These are phyloP conservation scores for Monoplex corrugatus DNA, from an alignment of 2,888 invertebrate genomes.

Conservation along the genomic window DNA sequence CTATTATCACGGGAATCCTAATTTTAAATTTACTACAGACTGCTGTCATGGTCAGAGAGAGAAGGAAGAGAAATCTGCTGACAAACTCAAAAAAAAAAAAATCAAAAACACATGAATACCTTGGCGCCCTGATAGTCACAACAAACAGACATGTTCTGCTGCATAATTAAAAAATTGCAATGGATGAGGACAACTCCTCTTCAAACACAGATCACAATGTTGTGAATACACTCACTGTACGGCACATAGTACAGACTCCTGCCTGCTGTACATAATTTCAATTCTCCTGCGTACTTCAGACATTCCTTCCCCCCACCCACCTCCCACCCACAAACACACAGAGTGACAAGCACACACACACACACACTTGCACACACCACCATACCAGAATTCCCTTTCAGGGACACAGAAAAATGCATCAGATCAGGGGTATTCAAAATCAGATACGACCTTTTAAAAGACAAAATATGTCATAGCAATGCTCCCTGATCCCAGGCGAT, in stretches of 20 bases:
- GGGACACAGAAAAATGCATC: too few species aligned
- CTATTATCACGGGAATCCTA: too few species aligned
- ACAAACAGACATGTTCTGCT: neutral
- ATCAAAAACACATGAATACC: neutral
- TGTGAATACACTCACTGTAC: slow-evolving; percentile 6
- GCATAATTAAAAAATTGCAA: slow-evolving; percentile 34
- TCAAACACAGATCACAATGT: slow-evolving; percentile 21
- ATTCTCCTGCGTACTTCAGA: too few species aligned
- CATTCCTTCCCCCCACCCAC: neutral
- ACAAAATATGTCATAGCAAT: neutral
- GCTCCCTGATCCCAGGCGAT: slow-evolving; percentile 28
- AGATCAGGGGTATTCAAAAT: slow-evolving; percentile 29
- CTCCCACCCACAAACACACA: neutral
- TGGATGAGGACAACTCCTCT: slow-evolving; percentile 24
- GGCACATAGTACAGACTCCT: neutral
- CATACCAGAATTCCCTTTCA: too few species aligned
- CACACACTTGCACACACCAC: too few species aligned
- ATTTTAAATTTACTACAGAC: too few species aligned
- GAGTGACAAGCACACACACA: neutral
- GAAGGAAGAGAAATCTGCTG: too few species aligned
- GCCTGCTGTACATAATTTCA: neutral
- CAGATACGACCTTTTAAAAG: neutral
- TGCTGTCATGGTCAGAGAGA: too few species aligned
- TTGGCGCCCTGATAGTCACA: slow-evolving; percentile 33
- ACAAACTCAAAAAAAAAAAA: too few species aligned